Percentiles rank a stretch among this genome's conserved stretches.
These are phyloP conservation scores for Heterohyrax brucei DNA, from an alignment of 2,797 vertebrate species.

Conservation along the genomic window DNA sequence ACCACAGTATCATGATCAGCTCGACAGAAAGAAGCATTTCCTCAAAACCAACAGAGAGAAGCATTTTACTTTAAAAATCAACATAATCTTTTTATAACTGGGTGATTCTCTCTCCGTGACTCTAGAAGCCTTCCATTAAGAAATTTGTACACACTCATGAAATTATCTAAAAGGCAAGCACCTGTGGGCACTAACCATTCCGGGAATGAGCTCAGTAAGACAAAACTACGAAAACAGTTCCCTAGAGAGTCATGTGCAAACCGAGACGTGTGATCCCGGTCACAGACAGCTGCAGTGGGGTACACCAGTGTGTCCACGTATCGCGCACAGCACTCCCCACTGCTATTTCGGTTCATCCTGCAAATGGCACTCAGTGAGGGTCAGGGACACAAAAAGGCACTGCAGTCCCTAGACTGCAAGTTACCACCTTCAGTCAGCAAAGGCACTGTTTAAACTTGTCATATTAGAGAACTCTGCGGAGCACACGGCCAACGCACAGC, in stretches of 20 bases:
- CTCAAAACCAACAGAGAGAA: neutral
- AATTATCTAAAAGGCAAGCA: slow-evolving; percentile 41
- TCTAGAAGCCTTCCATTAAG: slow-evolving; percentile 39
- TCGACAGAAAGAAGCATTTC: neutral
- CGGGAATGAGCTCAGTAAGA: neutral
- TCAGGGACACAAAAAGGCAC: slow-evolving; percentile 40
- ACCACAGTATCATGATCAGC: neutral
- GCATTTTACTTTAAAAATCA: neutral
- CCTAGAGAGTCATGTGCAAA: neutral
- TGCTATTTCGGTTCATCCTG: neutral
- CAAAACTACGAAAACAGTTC: neutral
- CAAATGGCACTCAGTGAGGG: neutral
- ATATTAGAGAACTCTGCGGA: neutral
- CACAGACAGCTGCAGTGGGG: neutral
- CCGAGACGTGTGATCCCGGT: neutral
- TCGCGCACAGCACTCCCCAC: neutral
- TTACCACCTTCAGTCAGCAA: neutral
- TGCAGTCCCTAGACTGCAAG: neutral
- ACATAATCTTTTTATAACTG: neutral
- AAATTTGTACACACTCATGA: slow-evolving; percentile 31
- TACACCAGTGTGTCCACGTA: neutral
- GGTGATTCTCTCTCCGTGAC: slow-evolving; percentile 1
- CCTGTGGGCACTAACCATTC: neutral
- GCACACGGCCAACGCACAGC: neutral
- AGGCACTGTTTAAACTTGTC: neutral